These are phyloP conservation scores for Characodon lateralis DNA, from an alignment of 2,797 vertebrate species.

Conservation along the genomic window DNA sequence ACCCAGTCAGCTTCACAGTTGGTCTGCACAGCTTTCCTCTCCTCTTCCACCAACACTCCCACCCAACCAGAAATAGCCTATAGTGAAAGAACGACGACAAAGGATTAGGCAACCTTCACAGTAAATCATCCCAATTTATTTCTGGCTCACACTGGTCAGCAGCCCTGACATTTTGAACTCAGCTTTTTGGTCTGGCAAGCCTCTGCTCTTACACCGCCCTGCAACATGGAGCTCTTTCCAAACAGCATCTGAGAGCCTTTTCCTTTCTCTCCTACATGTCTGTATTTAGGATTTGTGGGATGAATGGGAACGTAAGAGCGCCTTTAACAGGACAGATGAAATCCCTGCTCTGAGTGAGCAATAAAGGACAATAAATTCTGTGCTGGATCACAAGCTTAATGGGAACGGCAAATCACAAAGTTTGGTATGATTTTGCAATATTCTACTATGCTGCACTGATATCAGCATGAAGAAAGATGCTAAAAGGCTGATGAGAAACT, in stretches of 20 bases:
- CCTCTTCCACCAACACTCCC: constrained; percentile 65
- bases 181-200: constrained; percentile 41
- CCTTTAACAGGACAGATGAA: not conserved
- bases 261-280: constrained; percentile 84
- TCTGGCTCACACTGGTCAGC: constrained; percentile 76
- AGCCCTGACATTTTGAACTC: constrained; percentile 79
- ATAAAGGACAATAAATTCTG: not conserved
- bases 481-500: not conserved
- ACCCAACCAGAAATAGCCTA: constrained; percentile 89
- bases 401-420: not conserved
- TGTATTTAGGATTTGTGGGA: constrained; percentile 84
- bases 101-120: constrained; percentile 84
- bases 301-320: not conserved
- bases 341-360: not conserved
- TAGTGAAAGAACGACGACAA: constrained; percentile 87
- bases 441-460: not conserved
- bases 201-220: constrained; percentile 76
- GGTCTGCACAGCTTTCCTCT: constrained; percentile 69
- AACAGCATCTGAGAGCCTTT: constrained; percentile 84
- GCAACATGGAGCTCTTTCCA: constrained; percentile 89
- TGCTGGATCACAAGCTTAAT: not conserved
- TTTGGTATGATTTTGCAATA: not conserved
- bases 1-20: constrained; percentile 80
- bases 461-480: not conserved
- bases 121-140: constrained; percentile 84